Conservation (phyloP, 2,797 vertebrate species). For the Ptychadena robeensis region DNA sequence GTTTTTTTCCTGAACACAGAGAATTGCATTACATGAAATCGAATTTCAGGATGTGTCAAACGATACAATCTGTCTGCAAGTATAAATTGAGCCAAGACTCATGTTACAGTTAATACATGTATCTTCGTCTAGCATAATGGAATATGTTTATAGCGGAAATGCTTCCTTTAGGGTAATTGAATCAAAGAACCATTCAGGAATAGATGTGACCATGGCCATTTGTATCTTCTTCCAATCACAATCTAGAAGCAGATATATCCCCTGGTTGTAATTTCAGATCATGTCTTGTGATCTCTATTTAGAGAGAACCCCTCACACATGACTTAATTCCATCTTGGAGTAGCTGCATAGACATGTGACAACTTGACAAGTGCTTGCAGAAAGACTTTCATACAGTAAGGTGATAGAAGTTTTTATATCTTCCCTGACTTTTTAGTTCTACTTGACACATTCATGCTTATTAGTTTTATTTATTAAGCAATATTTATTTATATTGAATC, state of each 20-base stretch:
- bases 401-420: neutral
- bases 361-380: constrained; percentile 12
- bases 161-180: constrained; percentile 31
- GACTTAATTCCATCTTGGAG: constrained; percentile 49
- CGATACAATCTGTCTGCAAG: constrained; percentile 34
- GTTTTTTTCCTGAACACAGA: constrained; percentile 1
- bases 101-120: constrained; percentile 31
- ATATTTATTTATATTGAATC: no score
- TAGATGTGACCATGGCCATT: constrained; percentile 17
- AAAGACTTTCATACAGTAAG: constrained; percentile 6
- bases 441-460: no score
- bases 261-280: constrained; percentile 61
- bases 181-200: constrained; percentile 36
- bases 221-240: constrained; percentile 37
- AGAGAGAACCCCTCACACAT: constrained; percentile 50
- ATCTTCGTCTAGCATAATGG: constrained; percentile 23
- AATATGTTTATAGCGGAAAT: constrained; percentile 24
- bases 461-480: no score
- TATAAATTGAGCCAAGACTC: constrained; percentile 6
- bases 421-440: no score
- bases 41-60: constrained; percentile 30
- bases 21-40: constrained; percentile 30
- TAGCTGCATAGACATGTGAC: constrained; percentile 15
- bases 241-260: constrained; percentile 46
- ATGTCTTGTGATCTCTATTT: constrained; percentile 60